These are phyloP conservation scores for Acleris cristana DNA, from an alignment of 2,888 invertebrate genomes.

Conservation along the genomic window DNA sequence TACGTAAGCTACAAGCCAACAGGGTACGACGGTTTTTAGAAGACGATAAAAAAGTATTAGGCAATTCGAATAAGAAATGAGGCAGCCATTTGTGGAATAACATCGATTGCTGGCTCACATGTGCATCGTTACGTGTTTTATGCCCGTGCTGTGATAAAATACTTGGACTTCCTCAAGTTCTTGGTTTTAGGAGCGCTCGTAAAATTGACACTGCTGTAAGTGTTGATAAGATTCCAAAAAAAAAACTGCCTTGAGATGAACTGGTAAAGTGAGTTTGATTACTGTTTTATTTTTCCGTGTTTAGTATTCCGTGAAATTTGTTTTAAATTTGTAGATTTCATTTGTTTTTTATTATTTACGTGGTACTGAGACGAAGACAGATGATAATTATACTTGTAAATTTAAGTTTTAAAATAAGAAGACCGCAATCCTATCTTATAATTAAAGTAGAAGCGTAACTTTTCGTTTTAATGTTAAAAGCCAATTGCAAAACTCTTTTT, in stretches of 20 bases:
- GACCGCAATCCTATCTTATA: no score
- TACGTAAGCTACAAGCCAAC: not conserved
- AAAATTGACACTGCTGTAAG: slow-evolving; percentile 15
- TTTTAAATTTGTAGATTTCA: no score
- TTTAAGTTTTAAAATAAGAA: no score
- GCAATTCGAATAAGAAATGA: slow-evolving; percentile 22
- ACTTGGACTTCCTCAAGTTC: slow-evolving; percentile 17
- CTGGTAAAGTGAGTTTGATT: not conserved
- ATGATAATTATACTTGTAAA: no score
- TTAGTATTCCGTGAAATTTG: not conserved
- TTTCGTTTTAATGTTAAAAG: no score
- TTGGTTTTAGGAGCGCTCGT: slow-evolving; percentile 18
- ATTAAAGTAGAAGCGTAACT: no score
- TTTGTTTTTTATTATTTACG: no score
- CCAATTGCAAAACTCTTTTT: no score
- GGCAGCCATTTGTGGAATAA: slow-evolving; percentile 24
- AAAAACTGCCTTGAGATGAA: slow-evolving; percentile 6
- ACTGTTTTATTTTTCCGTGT: not conserved
- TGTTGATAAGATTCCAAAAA: slow-evolving; percentile 11
- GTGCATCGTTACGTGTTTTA: slow-evolving; percentile 18
- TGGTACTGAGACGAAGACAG: no score
- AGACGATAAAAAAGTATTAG: slow-evolving; percentile 11
- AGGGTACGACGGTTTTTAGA: slow-evolving; percentile 8
- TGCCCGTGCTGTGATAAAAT: slow-evolving; percentile 15
- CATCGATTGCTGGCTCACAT: slow-evolving; percentile 17